phyloP scores from a whole-genome alignment of 1,140 invertebrate species.

The Zelostemma sp. region DNA sequence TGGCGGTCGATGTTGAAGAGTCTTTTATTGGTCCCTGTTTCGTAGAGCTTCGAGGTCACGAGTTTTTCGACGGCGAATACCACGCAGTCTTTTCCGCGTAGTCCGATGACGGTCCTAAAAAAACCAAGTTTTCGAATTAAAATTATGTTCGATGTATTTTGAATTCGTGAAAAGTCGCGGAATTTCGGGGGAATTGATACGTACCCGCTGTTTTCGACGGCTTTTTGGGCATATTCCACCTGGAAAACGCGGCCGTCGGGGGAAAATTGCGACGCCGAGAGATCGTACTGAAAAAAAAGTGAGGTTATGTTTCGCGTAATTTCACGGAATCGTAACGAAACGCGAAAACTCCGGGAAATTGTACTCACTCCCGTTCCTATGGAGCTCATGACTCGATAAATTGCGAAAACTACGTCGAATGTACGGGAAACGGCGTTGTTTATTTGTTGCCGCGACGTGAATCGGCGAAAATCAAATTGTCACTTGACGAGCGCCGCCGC shows the following conservation, averaged over 20 bases:
- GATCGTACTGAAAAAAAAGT: constrained; percentile 87
- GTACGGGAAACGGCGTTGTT: constrained; percentile 21
- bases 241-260: constrained; percentile 99
- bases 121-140: too few species aligned
- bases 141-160: too few species aligned
- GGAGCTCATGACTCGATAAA: constrained; percentile 83
- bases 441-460: constrained; percentile 36
- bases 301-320: constrained; percentile 30
- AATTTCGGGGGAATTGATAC: constrained; percentile 41
- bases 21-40: constrained; percentile 92
- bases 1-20: constrained; percentile 96
- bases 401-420: constrained; percentile 14
- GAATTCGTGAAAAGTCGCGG: too few species aligned
- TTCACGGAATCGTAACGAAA: constrained; percentile 18
- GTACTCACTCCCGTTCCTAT: constrained; percentile 93
- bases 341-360: too few species aligned
- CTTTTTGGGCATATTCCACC: constrained; percentile 99
- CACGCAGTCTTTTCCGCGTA: constrained; percentile 95
- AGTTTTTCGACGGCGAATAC: constrained; percentile 99
- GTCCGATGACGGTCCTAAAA: constrained; percentile 89
- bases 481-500: background rate
- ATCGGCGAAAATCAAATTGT: constrained; percentile 47
- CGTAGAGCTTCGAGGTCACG: constrained; percentile 96
- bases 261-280: constrained; percentile 99
- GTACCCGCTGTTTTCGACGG: constrained; percentile 98